phyloP scores from a whole-genome alignment of 1,140 invertebrate genomes.

The Zaprionus africanus region DNA sequence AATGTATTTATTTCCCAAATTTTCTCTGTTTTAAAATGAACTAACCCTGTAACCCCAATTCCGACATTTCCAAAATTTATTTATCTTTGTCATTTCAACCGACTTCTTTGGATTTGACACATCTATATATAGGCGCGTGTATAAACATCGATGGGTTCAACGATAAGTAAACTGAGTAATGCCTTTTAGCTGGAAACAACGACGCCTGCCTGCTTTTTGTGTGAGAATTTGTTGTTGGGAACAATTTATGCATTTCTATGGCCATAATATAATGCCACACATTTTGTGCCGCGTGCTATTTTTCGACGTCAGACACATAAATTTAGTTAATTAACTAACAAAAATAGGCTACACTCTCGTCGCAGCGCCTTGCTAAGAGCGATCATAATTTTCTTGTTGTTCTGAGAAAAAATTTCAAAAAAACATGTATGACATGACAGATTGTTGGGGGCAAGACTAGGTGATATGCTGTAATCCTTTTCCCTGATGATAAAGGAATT shows the following conservation, averaged over 20 bases:
- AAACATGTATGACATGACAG: neutral
- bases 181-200: conserved; percentile 27
- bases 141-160: conserved; percentile 48
- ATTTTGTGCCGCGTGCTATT: conserved; percentile 76
- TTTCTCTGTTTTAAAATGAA: neutral
- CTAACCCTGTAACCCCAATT: conserved; percentile 24
- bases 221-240: conserved; percentile 33
- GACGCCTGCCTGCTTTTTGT: conserved; percentile 26
- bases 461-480: neutral
- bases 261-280: conserved; percentile 40
- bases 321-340: conserved; percentile 78
- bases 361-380: conserved; percentile 48
- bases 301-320: conserved; percentile 79
- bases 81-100: conserved; percentile 5
- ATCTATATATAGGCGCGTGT: conserved; percentile 46
- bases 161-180: conserved; percentile 46
- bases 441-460: neutral
- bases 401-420: conserved; percentile 10
- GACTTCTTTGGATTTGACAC: conserved; percentile 18
- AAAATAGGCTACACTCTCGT: conserved; percentile 75
- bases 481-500: neutral
- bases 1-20: neutral
- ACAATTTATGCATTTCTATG: conserved; percentile 74
- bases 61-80: neutral
- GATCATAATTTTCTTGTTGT: conserved; percentile 68